Evolutionary conservation across 2,888 invertebrate genomes (phyloP), one percentile per base, ranked within the genome.

Genomic region (Prenolepis imparis): DNA sequence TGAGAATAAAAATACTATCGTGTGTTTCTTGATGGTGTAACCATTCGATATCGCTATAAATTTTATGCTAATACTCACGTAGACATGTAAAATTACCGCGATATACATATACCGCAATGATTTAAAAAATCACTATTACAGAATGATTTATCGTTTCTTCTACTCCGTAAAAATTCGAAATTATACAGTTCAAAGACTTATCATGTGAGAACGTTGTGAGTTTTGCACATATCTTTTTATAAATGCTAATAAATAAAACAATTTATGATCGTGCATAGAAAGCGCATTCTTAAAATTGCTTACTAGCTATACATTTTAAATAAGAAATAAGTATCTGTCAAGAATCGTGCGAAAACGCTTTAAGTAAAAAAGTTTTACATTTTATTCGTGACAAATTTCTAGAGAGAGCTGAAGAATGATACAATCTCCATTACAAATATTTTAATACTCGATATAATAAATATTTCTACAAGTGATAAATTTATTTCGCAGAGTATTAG

Each of bases 221-320:
- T 39, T 28, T 44, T 15, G 68, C 28, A 52, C 12, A 36, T 21
- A 39, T 32, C 57, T 24, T 36, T 11, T 41, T 57, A 59, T 70
- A 44, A 78, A 44, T 41, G 15, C 32, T 48, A 78, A 70, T 59
- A 78, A 78, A 70, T 70, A 28, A 32, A 21, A 1, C 18, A 44
- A 21, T 59, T 44, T 44, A 48, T 36, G 67, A 41, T 0, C 11
- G 15, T 4, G 41, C 21, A 11, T 57, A 39, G 44, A 32, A 70
- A 68, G 55, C 32, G 59, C 28, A 32, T 59, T 44, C 70, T 44
- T n/a, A 21, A 44, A 48, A 28, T 21, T 32, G 32, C 12, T 32
- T 11, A n/a, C n/a, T n/a, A n/a, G n/a, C 41, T 39, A 21, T 59
- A n/a, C n/a, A 57, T 11, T n/a, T 28, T 21, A 67, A n/a, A 28